These are phyloP conservation scores for Drosophila burlai DNA, from an alignment of 1,140 invertebrate genomes.

Conservation along the genomic window DNA sequence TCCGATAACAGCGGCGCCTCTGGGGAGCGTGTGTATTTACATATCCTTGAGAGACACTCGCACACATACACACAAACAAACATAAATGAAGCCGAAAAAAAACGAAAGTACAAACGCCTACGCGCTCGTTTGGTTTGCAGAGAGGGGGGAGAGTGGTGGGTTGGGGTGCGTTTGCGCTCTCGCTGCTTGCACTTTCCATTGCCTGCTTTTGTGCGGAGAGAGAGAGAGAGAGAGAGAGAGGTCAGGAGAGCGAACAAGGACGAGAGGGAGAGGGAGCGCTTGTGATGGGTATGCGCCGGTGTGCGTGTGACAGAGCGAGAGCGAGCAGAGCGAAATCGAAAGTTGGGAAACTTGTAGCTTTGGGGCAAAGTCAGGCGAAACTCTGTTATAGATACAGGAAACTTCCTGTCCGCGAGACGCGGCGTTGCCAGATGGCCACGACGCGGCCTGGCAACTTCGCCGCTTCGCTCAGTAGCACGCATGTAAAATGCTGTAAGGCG, in stretches of 20 bases:
- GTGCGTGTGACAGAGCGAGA: slow-evolving; percentile 12
- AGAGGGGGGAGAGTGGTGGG: slow-evolving; percentile 6
- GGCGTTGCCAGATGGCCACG: slow-evolving; percentile 61
- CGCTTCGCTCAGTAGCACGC: slow-evolving; percentile 26
- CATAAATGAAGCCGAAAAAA: slow-evolving; percentile 26
- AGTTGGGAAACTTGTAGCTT: slow-evolving; percentile 64
- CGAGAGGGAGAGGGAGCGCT: not conserved
- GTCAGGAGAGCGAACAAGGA: not conserved
- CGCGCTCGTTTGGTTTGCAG: not conserved
- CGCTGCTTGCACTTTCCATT: slow-evolving; percentile 58
- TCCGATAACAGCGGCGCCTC: slow-evolving; percentile 42
- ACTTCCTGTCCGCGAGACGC: slow-evolving; percentile 28
- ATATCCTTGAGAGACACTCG: slow-evolving; percentile 49
- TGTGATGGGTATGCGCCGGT: slow-evolving; percentile 15
- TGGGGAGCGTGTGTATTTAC: slow-evolving; percentile 45
- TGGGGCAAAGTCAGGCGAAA: slow-evolving; percentile 35
- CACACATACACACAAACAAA: not conserved
- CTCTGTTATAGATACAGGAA: slow-evolving; percentile 77
- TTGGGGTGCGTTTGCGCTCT: slow-evolving; percentile 69
- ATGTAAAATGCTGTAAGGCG: slow-evolving; percentile 59
- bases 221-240: not conserved
- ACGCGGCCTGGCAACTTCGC: slow-evolving; percentile 13
- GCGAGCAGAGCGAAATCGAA: slow-evolving; percentile 37
- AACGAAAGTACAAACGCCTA: slow-evolving; percentile 53
- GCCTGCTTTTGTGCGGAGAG: slow-evolving; percentile 66